A percentile compares a stretch with the other conserved stretches of the same genome.
phyloP scores from a whole-genome alignment of 2,888 invertebrate genomes.

The Neoitamus cyanurus region DNA sequence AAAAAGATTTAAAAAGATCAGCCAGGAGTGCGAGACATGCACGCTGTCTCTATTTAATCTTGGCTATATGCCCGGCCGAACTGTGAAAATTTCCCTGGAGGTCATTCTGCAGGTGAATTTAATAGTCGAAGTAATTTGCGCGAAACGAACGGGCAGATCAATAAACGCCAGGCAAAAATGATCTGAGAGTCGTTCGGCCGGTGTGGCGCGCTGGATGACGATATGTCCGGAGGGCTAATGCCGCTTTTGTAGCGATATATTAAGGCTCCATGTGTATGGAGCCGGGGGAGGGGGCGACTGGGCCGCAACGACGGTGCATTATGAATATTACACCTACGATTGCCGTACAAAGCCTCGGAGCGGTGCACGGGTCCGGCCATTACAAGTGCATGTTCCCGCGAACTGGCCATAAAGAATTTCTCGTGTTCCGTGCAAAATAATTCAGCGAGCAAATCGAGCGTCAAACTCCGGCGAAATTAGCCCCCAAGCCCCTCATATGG shows the following conservation, averaged over 20 bases:
- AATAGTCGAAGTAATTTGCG: slow-evolving; percentile 31
- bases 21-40: background rate
- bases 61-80: background rate
- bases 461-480: slow-evolving; percentile 6
- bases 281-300: background rate
- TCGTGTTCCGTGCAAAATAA: slow-evolving; percentile 19
- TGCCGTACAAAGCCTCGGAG: background rate
- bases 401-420: slow-evolving; percentile 21
- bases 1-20: background rate
- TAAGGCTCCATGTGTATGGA: slow-evolving; percentile 14
- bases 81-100: slow-evolving; percentile 31
- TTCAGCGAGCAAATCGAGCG: slow-evolving; percentile 6
- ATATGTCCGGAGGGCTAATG: slow-evolving; percentile 28
- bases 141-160: slow-evolving; percentile 30
- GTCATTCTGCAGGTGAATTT: slow-evolving; percentile 43
- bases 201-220: background rate
- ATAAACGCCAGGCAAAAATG: slow-evolving; percentile 32
- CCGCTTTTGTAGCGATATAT: slow-evolving; percentile 20
- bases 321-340: slow-evolving; percentile 45
- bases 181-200: background rate
- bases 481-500: background rate
- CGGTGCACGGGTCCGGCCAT: slow-evolving; percentile 17
- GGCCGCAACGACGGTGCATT: background rate
- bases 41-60: slow-evolving; percentile 22
- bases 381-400: slow-evolving; percentile 35